Conservation (phyloP, 2,797 vertebrate species). For the Cuculus canorus region DNA sequence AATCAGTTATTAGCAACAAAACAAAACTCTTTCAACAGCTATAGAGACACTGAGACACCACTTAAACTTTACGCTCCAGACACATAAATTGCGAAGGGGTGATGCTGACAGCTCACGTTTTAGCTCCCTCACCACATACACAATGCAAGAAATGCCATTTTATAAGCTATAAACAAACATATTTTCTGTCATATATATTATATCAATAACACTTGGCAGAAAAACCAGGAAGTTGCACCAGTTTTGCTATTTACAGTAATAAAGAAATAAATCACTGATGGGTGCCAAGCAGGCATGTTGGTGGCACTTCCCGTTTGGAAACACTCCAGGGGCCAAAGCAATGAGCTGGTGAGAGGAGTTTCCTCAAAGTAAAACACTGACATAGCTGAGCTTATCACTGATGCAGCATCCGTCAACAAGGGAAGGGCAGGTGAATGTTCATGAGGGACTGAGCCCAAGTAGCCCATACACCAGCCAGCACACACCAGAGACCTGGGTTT, state of each 20-base stretch:
- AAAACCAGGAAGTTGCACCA: background rate
- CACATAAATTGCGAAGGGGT: background rate
- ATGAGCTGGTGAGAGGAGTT: rapidly evolving
- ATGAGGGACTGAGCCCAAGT: background rate
- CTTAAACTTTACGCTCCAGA: background rate
- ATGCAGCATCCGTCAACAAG: background rate
- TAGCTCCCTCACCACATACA: background rate
- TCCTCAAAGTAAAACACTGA: background rate
- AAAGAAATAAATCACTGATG: background rate
- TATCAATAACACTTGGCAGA: background rate
- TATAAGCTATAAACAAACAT: background rate
- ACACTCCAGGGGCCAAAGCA: background rate
- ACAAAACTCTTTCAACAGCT: background rate
- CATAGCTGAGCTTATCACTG: background rate
- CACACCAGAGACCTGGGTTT: background rate
- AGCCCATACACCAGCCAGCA: background rate
- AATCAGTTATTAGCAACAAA: background rate
- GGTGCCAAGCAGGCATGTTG: background rate
- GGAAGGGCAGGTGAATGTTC: background rate
- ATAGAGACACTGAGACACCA: background rate
- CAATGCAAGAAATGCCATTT: background rate
- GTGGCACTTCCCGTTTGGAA: background rate
- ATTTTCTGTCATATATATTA: background rate
- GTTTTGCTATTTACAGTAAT: background rate
- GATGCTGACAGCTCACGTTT: background rate